A percentile compares a stretch with the other conserved stretches of the same genome.
Conservation (phyloP, 2,888 invertebrate species). For the Aphrophora alni region DNA sequence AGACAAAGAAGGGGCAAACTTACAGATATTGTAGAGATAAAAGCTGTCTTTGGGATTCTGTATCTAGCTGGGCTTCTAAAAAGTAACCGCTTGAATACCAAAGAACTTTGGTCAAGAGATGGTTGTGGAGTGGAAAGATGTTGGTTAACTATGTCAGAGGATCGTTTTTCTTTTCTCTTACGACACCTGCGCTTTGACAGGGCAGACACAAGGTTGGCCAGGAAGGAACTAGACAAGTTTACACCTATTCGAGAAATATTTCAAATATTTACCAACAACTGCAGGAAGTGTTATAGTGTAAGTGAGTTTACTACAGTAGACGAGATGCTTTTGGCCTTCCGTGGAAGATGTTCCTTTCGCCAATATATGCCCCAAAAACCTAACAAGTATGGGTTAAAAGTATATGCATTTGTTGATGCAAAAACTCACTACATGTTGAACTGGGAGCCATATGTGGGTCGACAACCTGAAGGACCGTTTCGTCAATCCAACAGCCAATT, state of each 20-base stretch:
- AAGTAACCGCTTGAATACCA: too few species aligned
- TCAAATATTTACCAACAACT: background rate
- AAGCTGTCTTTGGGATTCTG: too few species aligned
- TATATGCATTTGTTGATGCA: conserved; percentile 37
- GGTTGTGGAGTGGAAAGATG: too few species aligned
- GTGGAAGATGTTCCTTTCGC: background rate
- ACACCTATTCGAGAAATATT: background rate
- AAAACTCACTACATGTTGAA: conserved; percentile 24
- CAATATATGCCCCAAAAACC: conserved; percentile 22
- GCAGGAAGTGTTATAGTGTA: background rate
- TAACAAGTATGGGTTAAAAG: conserved; percentile 37
- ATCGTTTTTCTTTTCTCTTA: background rate
- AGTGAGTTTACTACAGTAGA: background rate
- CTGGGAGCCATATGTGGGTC: conserved; percentile 34
- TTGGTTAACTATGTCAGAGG: background rate
- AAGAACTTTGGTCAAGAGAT: too few species aligned
- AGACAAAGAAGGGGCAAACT: too few species aligned
- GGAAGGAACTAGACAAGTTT: background rate
- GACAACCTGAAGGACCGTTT: conserved; percentile 32
- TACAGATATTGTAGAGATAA: too few species aligned
- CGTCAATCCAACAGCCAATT: background rate
- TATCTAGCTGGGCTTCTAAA: too few species aligned
- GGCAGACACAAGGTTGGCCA: background rate
- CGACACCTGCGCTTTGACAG: background rate
- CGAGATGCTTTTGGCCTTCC: background rate